These are phyloP conservation scores for Subanguina moxae DNA, from an alignment of 1,140 invertebrate species.

Conservation along the genomic window DNA sequence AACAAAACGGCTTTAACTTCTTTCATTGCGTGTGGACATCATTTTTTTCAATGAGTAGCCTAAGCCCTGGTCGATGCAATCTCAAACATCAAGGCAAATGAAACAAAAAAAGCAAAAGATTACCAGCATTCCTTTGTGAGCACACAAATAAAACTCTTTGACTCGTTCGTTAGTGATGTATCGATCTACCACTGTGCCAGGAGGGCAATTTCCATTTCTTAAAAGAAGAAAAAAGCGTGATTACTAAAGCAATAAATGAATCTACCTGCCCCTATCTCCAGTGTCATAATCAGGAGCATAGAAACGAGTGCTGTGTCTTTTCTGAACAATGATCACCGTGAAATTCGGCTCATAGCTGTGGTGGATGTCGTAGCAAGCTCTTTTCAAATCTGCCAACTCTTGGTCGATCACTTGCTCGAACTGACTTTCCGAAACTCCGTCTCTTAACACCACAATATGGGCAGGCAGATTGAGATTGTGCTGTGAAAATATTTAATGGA, in stretches of 20 bases:
- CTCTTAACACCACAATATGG: constrained; percentile 69
- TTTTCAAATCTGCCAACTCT: constrained; percentile 18
- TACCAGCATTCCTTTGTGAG: constrained; percentile 32
- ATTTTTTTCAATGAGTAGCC: too few species aligned
- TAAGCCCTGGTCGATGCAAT: too few species aligned
- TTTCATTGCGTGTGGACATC: too few species aligned
- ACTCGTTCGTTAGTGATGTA: constrained; percentile 18
- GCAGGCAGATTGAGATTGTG: not conserved
- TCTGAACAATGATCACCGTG: constrained; percentile 32
- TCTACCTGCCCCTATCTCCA: constrained; percentile 5
- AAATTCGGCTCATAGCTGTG: constrained; percentile 13
- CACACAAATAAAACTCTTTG: constrained; percentile 31
- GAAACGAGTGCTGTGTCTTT: constrained; percentile 32
- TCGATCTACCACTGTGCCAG: constrained; percentile 34
- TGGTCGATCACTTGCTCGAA: constrained; percentile 62
- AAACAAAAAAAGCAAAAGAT: too few species aligned
- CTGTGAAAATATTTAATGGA: constrained; percentile 63
- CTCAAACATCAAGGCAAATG: too few species aligned
- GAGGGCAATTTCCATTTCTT: constrained; percentile 33
- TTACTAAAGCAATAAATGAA: not conserved
- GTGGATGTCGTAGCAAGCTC: constrained; percentile 8
- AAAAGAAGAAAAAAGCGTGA: constrained; percentile 3
- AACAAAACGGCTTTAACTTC: too few species aligned
- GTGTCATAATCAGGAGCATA: constrained; percentile 18
- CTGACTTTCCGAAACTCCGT: constrained; percentile 82